Evolutionary conservation across 2,113 vertebrate genomes (phyloP).

Genomic region (Felis catus): DNA sequence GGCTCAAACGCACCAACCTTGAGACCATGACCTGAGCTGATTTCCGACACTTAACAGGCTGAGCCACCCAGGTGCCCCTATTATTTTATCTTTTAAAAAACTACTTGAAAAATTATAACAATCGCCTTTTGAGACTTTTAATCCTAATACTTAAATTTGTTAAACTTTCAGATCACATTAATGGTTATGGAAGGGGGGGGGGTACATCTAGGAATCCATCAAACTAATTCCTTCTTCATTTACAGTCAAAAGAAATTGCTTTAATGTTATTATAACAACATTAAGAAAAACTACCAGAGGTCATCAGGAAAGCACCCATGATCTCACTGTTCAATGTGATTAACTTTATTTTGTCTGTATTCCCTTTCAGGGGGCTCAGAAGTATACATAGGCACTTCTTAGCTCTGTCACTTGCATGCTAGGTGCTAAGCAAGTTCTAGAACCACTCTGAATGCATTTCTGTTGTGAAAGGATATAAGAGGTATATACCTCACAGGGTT

Average conservation of each 20-base stretch:
- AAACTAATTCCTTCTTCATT: neutral
- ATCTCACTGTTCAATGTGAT: neutral
- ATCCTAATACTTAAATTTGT: neutral
- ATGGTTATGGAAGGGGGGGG: neutral
- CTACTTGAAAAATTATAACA: neutral
- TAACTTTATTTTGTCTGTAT: neutral
- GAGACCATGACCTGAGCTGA: no score
- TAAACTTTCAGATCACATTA: neutral
- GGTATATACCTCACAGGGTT: neutral
- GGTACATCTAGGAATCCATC: neutral
- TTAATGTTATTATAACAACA: neutral
- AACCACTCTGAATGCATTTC: neutral
- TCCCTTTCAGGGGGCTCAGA: neutral
- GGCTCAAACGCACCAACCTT: no score
- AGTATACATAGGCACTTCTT: neutral
- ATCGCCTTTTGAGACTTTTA: neutral
- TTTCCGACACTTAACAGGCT: no score
- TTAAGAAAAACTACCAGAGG: neutral
- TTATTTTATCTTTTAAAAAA: neutral
- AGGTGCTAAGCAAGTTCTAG: neutral
- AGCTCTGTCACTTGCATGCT: neutral
- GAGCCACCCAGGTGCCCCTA: neutral
- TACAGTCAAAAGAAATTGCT: neutral
- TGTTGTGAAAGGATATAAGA: neutral
- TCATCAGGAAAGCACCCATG: neutral